Base-by-base conservation (phyloP, 2,888 invertebrate genomes). In the Amblyjoppa fuscipennis region DNA sequence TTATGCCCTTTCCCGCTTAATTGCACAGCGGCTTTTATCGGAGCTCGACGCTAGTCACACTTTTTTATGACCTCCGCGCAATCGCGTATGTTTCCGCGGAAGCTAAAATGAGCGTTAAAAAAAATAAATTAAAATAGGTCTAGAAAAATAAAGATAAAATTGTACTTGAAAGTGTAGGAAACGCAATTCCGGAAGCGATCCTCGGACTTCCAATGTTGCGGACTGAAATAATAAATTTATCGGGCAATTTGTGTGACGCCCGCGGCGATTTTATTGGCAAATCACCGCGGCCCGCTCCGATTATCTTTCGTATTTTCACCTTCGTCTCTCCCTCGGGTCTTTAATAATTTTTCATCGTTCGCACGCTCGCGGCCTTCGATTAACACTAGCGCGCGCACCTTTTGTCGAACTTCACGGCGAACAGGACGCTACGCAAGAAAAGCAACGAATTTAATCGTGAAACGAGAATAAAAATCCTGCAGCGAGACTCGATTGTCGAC, bases 1-100 rank as follows among this genome's bases (percentile, higher is more conserved):
- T 79, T 68, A 85, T 75, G 51, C 75, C 85, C 79, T 85, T 85
- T 85, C 76, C 75, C 34, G 85, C 71, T 68, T 75, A 82, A 82
- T 76, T 79, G 79, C 51, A 20, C 31, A 28, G 66, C 71, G 56
- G 45, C 41, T 31, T 9, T 75, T 45, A 13, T 51, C 64, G 34
- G n/a, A 20, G 56, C 41, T 49, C 68, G 75, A 66, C 45, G 66
- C 59, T 28, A 66, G 51, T 68, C 64, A 28, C n/a, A 56, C 4
- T 25, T 64, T 69, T 84, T 66, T 66, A 28, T 34, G 41, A 1
- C 31, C 71, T 56, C 3, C 31, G 5, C 4, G 51, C 25, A 34
- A 53, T 64, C n/a, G 20, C 61, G 25, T 20, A 45, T 70, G 31
- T 53, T 53, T 13, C 28, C 13, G 16, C 56, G 25, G 68, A 45